Percentiles rank a stretch among this genome's conserved stretches.
Evolutionary conservation across 2,888 invertebrate species (phyloP).

Genomic region (Cheilosia urbana): DNA sequence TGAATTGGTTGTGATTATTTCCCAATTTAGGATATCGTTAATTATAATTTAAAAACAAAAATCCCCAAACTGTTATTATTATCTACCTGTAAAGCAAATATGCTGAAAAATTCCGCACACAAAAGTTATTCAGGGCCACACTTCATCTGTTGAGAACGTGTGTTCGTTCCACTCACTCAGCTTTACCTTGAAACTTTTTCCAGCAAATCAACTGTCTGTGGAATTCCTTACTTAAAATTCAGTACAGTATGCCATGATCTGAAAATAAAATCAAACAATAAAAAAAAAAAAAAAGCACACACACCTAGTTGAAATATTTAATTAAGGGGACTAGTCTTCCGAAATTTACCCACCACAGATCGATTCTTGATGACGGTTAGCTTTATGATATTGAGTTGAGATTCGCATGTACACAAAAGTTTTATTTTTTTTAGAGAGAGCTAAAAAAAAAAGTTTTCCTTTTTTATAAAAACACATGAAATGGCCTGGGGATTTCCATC

Average conservation of each 20-base stretch:
- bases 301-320: background rate
- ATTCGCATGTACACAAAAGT: background rate
- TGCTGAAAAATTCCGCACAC: too few relatives aligned
- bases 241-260: background rate
- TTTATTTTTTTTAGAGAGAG: background rate
- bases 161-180: too few relatives aligned
- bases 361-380: background rate
- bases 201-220: background rate
- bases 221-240: background rate
- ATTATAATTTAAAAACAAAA: too few relatives aligned
- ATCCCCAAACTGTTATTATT: too few relatives aligned
- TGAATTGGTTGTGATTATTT: too few relatives aligned
- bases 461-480: background rate
- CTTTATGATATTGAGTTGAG: background rate
- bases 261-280: background rate
- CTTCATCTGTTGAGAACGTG: too few relatives aligned
- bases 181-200: too few relatives aligned
- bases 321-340: background rate
- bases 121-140: too few relatives aligned
- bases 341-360: background rate
- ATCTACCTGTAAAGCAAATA: too few relatives aligned
- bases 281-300: background rate
- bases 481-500: background rate
- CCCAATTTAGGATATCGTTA: too few relatives aligned
- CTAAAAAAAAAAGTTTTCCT: background rate